Evolutionary conservation across 2,113 vertebrate species (phyloP).

Genomic region (Ictalurus furcatus): DNA sequence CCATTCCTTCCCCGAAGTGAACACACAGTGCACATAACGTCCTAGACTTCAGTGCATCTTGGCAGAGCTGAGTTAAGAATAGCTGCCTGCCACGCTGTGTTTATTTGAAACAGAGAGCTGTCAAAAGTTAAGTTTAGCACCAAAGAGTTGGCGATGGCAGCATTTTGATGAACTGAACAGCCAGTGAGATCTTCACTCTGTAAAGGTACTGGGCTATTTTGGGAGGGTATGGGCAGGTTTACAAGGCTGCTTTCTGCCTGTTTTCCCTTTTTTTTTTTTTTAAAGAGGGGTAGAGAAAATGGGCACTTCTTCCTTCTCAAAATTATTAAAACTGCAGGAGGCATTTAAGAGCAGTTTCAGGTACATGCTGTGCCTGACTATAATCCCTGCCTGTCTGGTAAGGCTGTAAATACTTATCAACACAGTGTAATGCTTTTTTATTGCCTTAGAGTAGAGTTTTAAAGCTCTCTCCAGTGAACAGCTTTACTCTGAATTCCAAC

Average conservation of each 20-base stretch:
- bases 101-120: constrained; percentile 62
- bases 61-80: constrained; percentile 35
- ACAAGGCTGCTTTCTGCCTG: constrained; percentile 61
- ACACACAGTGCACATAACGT: constrained; percentile 10
- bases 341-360: constrained; percentile 63
- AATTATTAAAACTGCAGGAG: constrained; percentile 67
- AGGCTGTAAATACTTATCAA: constrained; percentile 66
- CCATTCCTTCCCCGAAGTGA: constrained; percentile 11
- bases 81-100: constrained; percentile 59
- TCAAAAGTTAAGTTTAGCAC: constrained; percentile 67
- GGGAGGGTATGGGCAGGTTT: constrained; percentile 49
- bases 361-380: constrained; percentile 68
- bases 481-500: not conserved
- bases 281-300: constrained; percentile 48
- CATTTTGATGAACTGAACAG: constrained; percentile 62
- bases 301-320: constrained; percentile 58
- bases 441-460: constrained; percentile 48
- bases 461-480: not conserved
- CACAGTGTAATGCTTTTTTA: constrained; percentile 44
- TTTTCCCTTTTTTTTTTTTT: constrained; percentile 65
- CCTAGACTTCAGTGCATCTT: constrained; percentile 31
- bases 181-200: constrained; percentile 66
- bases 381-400: constrained; percentile 63
- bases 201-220: constrained; percentile 47
- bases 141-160: constrained; percentile 61